Evolutionary conservation across 2,113 vertebrate species (phyloP), one percentile per base, ranked within the genome.

Genomic region (Zeus faber): DNA sequence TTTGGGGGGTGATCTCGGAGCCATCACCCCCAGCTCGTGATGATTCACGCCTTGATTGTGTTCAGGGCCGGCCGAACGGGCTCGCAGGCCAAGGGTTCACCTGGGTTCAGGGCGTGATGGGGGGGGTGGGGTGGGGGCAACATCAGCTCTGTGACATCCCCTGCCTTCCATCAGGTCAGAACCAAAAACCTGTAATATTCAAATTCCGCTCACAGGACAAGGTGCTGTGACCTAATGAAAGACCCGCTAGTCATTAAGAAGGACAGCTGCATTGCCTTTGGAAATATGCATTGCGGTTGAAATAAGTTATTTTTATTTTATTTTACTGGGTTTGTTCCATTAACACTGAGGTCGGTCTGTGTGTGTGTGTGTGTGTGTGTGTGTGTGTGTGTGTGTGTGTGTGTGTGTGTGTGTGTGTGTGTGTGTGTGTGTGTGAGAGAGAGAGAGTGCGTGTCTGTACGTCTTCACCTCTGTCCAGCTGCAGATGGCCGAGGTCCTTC

Each of bases 41-140:
- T 77, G 82, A 82, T 79, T 82, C 82, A 77, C 75, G 62, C 59
- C 66, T 76, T 76, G 74, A 75, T 71, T 77, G 65, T 72, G 68
- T 67, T 72, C 50, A 70, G 67, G 76, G 71, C 69, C 63, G 74
- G 73, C 72, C 60, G 68, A 79, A n/a, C n/a, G n/a, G n/a, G n/a
- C n/a, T 68, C 68, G 70, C 72, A 11, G 77, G 57, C 47, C 51
- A 67, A 69, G 74, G 65, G 80, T 84, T 86, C 81, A 81, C 69
- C 65, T 79, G 83, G 83, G 82, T 87, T 83, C 76, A 81, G 66
- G 53, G 63, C 72, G 58, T 39, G 69, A 81, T 66, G 66, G 52
- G 67, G 70, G n/a, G n/a, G n/a, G n/a, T n/a, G n/a, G n/a, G n/a
- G n/a, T n/a, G n/a, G n/a, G n/a, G n/a, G n/a, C n/a, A 71, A 59